Evolutionary conservation across 2,113 vertebrate genomes (phyloP).

Genomic region (Rhinogobius similis): DNA sequence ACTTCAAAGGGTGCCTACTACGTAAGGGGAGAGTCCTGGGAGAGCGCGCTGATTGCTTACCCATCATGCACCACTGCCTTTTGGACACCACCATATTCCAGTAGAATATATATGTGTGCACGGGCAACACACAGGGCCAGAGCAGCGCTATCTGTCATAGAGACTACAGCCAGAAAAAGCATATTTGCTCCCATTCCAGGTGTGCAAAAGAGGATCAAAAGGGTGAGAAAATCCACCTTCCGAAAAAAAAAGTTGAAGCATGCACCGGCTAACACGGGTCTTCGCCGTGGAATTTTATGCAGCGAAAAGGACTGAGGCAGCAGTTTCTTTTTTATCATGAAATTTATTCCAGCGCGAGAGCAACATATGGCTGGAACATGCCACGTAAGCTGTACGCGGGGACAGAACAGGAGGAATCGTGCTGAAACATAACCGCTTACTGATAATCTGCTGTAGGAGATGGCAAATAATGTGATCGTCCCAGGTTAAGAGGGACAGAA

Average conservation of each 20-base stretch:
- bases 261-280: background rate
- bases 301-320: background rate
- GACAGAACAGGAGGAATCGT: background rate
- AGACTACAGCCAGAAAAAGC: background rate
- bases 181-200: constrained; percentile 10
- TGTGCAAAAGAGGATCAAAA: constrained; percentile 10
- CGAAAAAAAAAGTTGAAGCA: background rate
- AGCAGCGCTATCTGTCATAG: constrained; percentile 9
- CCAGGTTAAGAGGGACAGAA: background rate
- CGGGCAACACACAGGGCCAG: constrained; percentile 14
- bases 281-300: background rate
- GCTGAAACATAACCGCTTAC: background rate
- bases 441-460: background rate
- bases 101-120: constrained; percentile 24
- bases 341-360: constrained; percentile 9
- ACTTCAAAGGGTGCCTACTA: constrained; percentile 73
- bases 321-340: background rate
- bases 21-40: constrained; percentile 56
- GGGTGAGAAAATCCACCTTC: background rate
- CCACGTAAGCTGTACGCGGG: background rate
- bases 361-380: constrained; percentile 13
- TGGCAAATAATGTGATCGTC: background rate
- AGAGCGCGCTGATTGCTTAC: constrained; percentile 64
- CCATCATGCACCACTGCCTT: constrained; percentile 64
- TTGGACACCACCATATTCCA: constrained; percentile 49